phyloP scores from a whole-genome alignment of 2,888 invertebrate genomes.

The Alloscopus bannaensis region DNA sequence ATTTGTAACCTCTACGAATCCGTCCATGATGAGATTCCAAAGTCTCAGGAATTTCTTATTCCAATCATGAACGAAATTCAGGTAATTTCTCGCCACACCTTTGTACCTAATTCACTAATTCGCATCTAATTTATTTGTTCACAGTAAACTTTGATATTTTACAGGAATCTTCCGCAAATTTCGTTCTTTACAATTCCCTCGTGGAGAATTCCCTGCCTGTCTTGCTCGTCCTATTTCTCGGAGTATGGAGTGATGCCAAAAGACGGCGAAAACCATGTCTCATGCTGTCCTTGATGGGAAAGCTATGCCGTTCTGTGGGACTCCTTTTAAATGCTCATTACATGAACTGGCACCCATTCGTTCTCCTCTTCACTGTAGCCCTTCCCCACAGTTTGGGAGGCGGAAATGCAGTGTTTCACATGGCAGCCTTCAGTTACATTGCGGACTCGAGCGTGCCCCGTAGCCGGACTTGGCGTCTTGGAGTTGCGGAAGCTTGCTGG shows the following conservation, averaged over 20 bases:
- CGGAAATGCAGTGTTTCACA: conserved; percentile 71
- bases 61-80: conserved; percentile 71
- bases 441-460: conserved; percentile 72
- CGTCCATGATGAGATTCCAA: conserved; percentile 58
- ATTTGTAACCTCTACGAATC: conserved; percentile 69
- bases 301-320: conserved; percentile 70
- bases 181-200: conserved; percentile 71
- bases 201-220: conserved; percentile 73
- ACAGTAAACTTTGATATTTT: conserved; percentile 25
- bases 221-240: conserved; percentile 72
- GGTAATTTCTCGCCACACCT: conserved; percentile 61
- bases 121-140: conserved; percentile 9
- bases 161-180: conserved; percentile 69
- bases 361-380: conserved; percentile 69
- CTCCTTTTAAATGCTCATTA: conserved; percentile 71
- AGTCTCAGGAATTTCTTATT: conserved; percentile 59
- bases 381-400: conserved; percentile 72
- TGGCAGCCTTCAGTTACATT: conserved; percentile 73
- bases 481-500: conserved; percentile 72
- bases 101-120: not conserved
- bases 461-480: conserved; percentile 71
- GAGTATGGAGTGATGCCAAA: conserved; percentile 72
- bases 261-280: conserved; percentile 71
- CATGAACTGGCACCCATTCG: conserved; percentile 69
- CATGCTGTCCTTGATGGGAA: conserved; percentile 69